phyloP scores from a whole-genome alignment of 2,797 vertebrate genomes.

The Uromys caudimaculatus region DNA sequence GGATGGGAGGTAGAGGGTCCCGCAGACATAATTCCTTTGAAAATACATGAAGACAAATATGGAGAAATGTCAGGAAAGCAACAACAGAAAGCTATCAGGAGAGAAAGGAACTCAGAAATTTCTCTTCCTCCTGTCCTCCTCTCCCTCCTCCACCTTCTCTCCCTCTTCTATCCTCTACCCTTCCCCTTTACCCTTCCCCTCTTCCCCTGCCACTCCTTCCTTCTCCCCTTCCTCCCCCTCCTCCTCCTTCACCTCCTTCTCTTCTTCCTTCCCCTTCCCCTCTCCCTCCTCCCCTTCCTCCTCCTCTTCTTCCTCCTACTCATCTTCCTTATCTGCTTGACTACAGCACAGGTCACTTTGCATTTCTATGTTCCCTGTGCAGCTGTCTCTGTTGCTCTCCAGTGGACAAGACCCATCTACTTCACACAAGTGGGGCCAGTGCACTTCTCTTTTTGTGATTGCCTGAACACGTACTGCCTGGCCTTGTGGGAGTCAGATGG shows the following conservation, averaged over 20 bases:
- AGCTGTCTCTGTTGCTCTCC: slow-evolving; percentile 50
- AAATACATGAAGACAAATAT: not conserved
- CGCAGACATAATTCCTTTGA: not conserved
- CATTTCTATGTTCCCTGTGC: not conserved
- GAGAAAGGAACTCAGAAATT: not conserved
- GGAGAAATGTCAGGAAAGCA: slow-evolving; percentile 34
- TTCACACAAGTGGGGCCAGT: not conserved
- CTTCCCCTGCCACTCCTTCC: not conserved
- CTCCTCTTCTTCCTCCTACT: not conserved
- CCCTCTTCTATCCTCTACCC: too few relatives aligned
- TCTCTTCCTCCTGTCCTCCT: not conserved
- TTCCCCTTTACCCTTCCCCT: not conserved
- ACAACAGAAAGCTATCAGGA: slow-evolving; percentile 58
- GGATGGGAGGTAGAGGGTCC: not conserved
- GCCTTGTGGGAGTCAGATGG: not conserved
- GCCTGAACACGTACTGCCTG: not conserved
- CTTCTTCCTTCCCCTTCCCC: not conserved
- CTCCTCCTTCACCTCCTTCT: not conserved
- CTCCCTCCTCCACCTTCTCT: not conserved
- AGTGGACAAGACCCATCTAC: slow-evolving; percentile 37
- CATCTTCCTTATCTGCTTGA: not conserved
- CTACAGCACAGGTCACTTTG: slow-evolving; percentile 5
- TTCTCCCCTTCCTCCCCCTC: too few relatives aligned
- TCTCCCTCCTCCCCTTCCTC: too few relatives aligned
- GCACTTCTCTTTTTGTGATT: not conserved